These are phyloP conservation scores for Mythimna impura DNA, from an alignment of 2,888 invertebrate species.

Conservation along the genomic window DNA sequence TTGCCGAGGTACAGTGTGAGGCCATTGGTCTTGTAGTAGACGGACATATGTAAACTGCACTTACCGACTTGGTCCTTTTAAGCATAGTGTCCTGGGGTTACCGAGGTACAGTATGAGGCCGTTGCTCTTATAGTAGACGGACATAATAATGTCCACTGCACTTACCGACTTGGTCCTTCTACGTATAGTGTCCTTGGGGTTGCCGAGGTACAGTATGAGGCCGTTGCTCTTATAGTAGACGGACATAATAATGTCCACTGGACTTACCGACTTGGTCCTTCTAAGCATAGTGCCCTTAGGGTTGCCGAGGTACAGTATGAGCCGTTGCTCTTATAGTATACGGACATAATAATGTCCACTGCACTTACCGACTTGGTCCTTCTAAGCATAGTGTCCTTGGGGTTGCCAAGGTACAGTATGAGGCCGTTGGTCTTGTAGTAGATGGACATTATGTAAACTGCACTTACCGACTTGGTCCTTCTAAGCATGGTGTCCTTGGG, in stretches of 20 bases:
- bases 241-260: too few species aligned
- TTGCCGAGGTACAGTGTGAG: too few species aligned
- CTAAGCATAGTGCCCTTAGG: conserved; percentile 91
- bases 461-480: conserved; percentile 91
- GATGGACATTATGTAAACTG: too few species aligned
- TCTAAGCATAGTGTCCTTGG: too few species aligned
- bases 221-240: too few species aligned
- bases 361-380: too few species aligned
- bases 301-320: conserved; percentile 90
- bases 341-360: conserved; percentile 90
- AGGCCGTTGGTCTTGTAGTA: too few species aligned
- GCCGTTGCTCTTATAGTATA: conserved; percentile 96
- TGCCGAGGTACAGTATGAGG: too few species aligned
- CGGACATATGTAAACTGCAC: not conserved
- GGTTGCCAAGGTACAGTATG: too few species aligned
- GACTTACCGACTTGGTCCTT: conserved; percentile 91
- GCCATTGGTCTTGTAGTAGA: too few species aligned
- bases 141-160: conserved; percentile 89
- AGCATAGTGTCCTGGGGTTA: conserved; percentile 94
- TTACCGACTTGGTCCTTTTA: conserved; percentile 91
- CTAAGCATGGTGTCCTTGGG: conserved; percentile 93
- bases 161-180: too few species aligned
- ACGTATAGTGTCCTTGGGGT: too few species aligned
- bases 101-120: conserved; percentile 97
- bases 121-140: conserved; percentile 96